Conservation (phyloP, 2,888 invertebrate species). For the Cryptocephalus moraei region DNA sequence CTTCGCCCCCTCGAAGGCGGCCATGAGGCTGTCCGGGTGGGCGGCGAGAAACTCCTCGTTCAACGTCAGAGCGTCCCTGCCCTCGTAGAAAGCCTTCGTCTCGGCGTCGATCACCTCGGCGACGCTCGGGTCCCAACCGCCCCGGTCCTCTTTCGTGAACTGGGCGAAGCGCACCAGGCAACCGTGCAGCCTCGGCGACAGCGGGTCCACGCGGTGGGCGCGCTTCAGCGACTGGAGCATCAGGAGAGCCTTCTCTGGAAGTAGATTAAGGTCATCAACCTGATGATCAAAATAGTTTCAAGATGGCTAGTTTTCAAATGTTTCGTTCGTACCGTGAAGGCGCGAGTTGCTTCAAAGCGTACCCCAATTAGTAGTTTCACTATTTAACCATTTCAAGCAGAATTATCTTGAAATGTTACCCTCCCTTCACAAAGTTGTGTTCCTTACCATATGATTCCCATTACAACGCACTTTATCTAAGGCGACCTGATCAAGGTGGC, state of each 20-base stretch:
- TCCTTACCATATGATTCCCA: too few relatives aligned
- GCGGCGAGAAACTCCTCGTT: slow-evolving; percentile 61
- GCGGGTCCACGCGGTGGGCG: slow-evolving; percentile 64
- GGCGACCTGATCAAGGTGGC: too few relatives aligned
- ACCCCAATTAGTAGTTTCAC: too few relatives aligned
- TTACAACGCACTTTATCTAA: too few relatives aligned
- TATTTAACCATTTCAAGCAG: too few relatives aligned
- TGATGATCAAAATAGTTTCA: too few relatives aligned
- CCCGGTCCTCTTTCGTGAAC: slow-evolving; percentile 37
- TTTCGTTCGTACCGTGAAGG: too few relatives aligned
- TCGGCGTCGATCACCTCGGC: slow-evolving; percentile 43
- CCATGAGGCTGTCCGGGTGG: slow-evolving; percentile 55
- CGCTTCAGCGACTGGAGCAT: slow-evolving; percentile 95
- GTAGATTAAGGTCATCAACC: slow-evolving; percentile 2
- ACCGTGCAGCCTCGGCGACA: slow-evolving; percentile 74
- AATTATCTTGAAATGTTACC: too few relatives aligned
- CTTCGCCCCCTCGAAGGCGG: slow-evolving; percentile 72
- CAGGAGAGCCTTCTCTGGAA: slow-evolving; percentile 73
- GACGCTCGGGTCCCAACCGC: slow-evolving; percentile 41
- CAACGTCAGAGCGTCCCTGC: slow-evolving; percentile 48
- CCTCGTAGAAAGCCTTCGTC: slow-evolving; percentile 45
- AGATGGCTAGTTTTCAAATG: too few relatives aligned
- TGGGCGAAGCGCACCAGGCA: slow-evolving; percentile 73
- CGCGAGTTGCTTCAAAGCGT: too few relatives aligned
- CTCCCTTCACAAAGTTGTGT: too few relatives aligned